Percentiles rank a stretch among this genome's conserved stretches.
Conservation (phyloP, 2,113 vertebrate genomes). For the Macquaria ambigua region DNA sequence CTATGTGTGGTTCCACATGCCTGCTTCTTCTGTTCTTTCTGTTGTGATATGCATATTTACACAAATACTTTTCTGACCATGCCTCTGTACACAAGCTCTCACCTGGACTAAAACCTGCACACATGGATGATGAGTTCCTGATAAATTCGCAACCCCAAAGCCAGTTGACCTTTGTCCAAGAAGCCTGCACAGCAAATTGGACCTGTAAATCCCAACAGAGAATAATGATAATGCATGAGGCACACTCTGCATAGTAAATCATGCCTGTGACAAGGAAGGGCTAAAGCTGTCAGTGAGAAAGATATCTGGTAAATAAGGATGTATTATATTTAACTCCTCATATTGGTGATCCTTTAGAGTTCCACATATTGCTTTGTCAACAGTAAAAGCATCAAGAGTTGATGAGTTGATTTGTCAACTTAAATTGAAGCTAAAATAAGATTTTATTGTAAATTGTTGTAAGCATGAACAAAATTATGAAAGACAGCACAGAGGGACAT, state of each 20-base stretch:
- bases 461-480: background rate
- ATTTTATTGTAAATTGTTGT: background rate
- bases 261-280: background rate
- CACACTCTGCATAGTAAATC: slow-evolving; percentile 37
- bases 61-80: background rate
- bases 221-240: slow-evolving; percentile 22
- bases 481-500: background rate
- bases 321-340: background rate
- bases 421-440: background rate
- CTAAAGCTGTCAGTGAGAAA: background rate
- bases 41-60: slow-evolving; percentile 4
- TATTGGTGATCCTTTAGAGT: background rate
- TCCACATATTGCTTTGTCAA: background rate
- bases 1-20: background rate
- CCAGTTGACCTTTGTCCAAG: slow-evolving; percentile 33
- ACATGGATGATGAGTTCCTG: slow-evolving; percentile 14
- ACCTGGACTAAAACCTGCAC: slow-evolving; percentile 20
- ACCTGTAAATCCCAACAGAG: slow-evolving; percentile 33
- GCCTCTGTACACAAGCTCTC: background rate
- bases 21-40: background rate
- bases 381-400: background rate
- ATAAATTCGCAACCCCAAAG: slow-evolving; percentile 18
- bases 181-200: slow-evolving; percentile 45
- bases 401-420: background rate
- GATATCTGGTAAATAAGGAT: background rate